Conservation (phyloP, 2,113 vertebrate species). For the Toxostoma redivivum region DNA sequence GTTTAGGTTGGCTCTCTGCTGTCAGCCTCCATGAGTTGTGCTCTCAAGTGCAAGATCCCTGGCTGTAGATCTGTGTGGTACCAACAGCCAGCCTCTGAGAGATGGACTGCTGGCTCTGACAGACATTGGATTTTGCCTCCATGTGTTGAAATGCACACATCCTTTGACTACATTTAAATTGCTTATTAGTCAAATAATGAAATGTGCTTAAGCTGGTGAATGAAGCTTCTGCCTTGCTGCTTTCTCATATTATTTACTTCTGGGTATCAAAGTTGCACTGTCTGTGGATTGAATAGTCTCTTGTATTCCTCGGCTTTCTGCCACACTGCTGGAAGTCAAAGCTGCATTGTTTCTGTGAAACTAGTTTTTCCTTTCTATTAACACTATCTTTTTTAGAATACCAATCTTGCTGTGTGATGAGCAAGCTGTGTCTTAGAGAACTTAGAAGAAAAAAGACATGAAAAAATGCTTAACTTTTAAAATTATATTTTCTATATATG, state of each 20-base stretch:
- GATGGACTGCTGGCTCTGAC: not conserved
- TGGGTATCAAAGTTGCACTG: not conserved
- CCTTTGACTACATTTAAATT: not conserved
- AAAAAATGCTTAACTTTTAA: not conserved
- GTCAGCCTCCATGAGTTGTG: not conserved
- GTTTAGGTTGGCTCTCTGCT: not conserved
- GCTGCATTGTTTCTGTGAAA: not conserved
- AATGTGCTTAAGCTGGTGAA: not conserved
- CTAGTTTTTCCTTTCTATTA: not conserved
- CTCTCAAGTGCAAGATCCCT: not conserved
- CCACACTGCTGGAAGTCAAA: not conserved
- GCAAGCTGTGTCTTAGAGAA: not conserved
- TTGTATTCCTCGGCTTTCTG: not conserved
- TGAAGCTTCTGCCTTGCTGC: not conserved
- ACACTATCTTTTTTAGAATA: not conserved
- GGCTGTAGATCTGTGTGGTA: not conserved
- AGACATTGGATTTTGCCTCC: accelerated
- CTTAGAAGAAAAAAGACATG: not conserved
- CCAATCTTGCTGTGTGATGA: not conserved
- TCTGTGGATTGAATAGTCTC: not conserved
- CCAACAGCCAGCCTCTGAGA: no score
- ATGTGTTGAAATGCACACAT: not conserved
- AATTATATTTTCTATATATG: not conserved
- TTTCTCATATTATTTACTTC: not conserved
- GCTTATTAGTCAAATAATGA: not conserved